Evolutionary conservation across 2,888 invertebrate species (phyloP).

Genomic region (Phragmatobia fuliginosa): DNA sequence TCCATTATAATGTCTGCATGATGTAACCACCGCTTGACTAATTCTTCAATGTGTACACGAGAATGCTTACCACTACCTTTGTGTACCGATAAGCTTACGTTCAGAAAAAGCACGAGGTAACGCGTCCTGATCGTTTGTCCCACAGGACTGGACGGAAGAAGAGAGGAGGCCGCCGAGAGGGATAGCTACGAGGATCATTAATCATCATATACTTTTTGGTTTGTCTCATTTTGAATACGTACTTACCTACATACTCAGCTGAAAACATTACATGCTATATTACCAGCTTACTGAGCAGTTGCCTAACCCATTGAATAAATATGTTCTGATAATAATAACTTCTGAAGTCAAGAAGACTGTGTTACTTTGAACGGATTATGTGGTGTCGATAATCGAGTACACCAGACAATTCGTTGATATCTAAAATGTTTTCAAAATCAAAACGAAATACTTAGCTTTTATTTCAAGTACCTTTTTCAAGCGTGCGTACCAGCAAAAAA

Average conservation of each 20-base stretch:
- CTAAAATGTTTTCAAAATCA: no score
- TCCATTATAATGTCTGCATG: slow-evolving; percentile 51
- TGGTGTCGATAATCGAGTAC: no score
- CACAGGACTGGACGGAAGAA: slow-evolving; percentile 84
- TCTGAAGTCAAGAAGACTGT: neutral
- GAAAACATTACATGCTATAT: slow-evolving; percentile 10
- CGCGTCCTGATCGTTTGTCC: slow-evolving; percentile 50
- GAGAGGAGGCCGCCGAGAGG: slow-evolving; percentile 84
- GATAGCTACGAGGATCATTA: slow-evolving; percentile 85
- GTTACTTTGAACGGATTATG: no score
- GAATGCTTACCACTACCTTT: slow-evolving; percentile 42
- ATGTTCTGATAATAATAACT: neutral
- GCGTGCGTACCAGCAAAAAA: no score
- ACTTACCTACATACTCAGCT: slow-evolving; percentile 15
- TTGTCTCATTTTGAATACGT: slow-evolving; percentile 45
- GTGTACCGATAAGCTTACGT: slow-evolving; percentile 26
- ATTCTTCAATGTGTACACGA: slow-evolving; percentile 33
- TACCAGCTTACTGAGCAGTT: slow-evolving; percentile 7
- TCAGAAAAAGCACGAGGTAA: slow-evolving; percentile 33
- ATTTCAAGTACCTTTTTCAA: no score
- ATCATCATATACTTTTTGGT: slow-evolving; percentile 86
- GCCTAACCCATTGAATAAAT: neutral
- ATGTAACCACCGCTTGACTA: slow-evolving; percentile 44
- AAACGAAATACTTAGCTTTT: no score
- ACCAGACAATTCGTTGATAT: no score